A percentile compares a stretch with the other conserved stretches of the same genome.
These are phyloP conservation scores for Oncorhynchus clarkii DNA, from an alignment of 2,113 vertebrate genomes.

Conservation along the genomic window DNA sequence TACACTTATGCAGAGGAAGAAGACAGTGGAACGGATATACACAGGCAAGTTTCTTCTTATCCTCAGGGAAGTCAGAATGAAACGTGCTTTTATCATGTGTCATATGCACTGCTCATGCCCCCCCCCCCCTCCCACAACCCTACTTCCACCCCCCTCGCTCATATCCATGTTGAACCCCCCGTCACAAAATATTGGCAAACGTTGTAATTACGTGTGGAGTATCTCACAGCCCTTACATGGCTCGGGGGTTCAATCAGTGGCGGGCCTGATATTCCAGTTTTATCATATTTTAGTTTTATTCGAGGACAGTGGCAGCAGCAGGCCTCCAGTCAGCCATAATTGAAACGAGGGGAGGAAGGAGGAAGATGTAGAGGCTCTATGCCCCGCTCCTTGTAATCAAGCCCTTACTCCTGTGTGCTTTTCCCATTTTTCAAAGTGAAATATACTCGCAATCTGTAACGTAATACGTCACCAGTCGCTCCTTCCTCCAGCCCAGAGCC, in stretches of 20 bases:
- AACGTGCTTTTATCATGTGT: conserved; percentile 67
- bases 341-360: conserved; percentile 62
- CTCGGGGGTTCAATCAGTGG: conserved; percentile 46
- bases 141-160: conserved; percentile 20
- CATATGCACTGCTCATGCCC: conserved; percentile 42
- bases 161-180: conserved; percentile 42
- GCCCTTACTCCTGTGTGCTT: conserved; percentile 55
- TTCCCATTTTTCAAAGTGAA: conserved; percentile 62
- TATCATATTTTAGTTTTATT: conserved; percentile 73
- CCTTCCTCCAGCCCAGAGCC: conserved; percentile 42
- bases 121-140: neutral
- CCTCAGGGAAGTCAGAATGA: conserved; percentile 43
- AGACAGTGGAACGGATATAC: neutral
- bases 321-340: conserved; percentile 71
- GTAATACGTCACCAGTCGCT: conserved; percentile 46
- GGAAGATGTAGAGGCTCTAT: conserved; percentile 58
- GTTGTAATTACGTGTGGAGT: conserved; percentile 58
- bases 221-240: conserved; percentile 46
- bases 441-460: conserved; percentile 60
- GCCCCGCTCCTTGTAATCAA: conserved; percentile 62
- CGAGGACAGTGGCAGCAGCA: conserved; percentile 57
- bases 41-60: conserved; percentile 37
- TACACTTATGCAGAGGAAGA: neutral
- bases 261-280: conserved; percentile 60
- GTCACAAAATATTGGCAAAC: conserved; percentile 63